A percentile compares a stretch with the other conserved stretches of the same genome.
These are phyloP conservation scores for Atrina japonica DNA, from an alignment of 2,888 invertebrate genomes.

Conservation along the genomic window DNA sequence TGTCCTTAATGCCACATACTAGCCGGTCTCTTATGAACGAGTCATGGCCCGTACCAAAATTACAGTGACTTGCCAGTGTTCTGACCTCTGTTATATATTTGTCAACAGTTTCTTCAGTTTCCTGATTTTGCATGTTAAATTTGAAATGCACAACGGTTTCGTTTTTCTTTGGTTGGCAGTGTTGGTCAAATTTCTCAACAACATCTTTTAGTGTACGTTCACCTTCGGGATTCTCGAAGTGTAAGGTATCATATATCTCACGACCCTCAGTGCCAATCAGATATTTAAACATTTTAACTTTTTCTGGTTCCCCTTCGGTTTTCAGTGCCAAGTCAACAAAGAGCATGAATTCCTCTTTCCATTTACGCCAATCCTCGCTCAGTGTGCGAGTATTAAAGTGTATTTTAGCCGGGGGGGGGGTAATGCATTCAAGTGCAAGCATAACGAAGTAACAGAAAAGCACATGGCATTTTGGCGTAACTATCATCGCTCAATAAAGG, in stretches of 20 bases:
- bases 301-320: too few species aligned
- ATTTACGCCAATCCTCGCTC: too few species aligned
- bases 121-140: conserved; percentile 24
- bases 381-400: too few species aligned
- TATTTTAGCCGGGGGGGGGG: too few species aligned
- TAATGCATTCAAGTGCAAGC: not conserved
- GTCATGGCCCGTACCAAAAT: conserved; percentile 6
- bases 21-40: conserved; percentile 35
- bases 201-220: not conserved
- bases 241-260: too few species aligned
- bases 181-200: not conserved
- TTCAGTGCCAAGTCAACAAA: too few species aligned
- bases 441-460: too few species aligned
- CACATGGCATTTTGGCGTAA: too few species aligned
- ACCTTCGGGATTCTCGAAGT: not conserved
- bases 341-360: too few species aligned
- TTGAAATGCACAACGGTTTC: conserved; percentile 25
- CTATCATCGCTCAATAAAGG: too few species aligned
- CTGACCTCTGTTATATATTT: conserved; percentile 20
- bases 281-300: too few species aligned
- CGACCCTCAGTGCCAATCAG: too few species aligned
- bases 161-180: conserved; percentile 16
- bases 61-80: conserved; percentile 17
- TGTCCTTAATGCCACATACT: conserved; percentile 38
- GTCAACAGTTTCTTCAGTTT: conserved; percentile 12